Evolutionary conservation across 2,113 vertebrate genomes (phyloP), one percentile per base, ranked within the genome.

Genomic region (Myotis yumanensis): DNA sequence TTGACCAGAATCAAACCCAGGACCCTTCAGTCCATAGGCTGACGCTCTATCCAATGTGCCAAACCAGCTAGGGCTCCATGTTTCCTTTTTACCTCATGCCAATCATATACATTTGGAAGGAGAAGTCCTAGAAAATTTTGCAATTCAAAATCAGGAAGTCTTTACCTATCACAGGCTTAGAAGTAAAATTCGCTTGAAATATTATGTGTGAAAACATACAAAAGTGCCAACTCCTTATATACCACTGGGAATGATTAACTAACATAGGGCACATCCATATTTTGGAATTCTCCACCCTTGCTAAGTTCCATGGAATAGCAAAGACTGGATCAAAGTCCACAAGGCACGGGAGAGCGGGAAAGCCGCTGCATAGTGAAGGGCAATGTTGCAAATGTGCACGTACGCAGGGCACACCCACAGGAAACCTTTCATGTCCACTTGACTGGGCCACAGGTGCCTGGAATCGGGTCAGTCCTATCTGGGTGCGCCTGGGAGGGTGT

Each of bases 151-250:
- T 5, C 17, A 15, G 52, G 35, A 85, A 89, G 64, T 48, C 66
- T 66, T 92, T 14, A 72, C 80, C 64, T 14, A 62, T 51, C 14
- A 17, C 32, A 66, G 77, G 35, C 17, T 73, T 51, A 76, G 37
- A 79, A 35, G 46, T 54, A 80, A 91, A 88, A 85, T 59, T 68
- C 51, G n/a, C 72, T 92, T 68, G 48, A 68, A 88, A n/a, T 25
- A 43, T 25, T 71, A 37, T 23, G 8, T 37, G 20, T 22, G 35
- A 40, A 69, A 57, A 92, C 17, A 37, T 71, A 86, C 16, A 71
- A 64, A 89, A 75, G 54, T 25, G 28, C 25, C 17, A 89, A 40
- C 14, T 51, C 7, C 10, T 43, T 12, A 4, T 25, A 51, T 18
- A 14, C 5, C 35, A 22, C 3, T 40, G 32, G 37, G 43, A 54